Evolutionary conservation across 2,888 invertebrate species (phyloP).

Genomic region (Bombyx huttoni): DNA sequence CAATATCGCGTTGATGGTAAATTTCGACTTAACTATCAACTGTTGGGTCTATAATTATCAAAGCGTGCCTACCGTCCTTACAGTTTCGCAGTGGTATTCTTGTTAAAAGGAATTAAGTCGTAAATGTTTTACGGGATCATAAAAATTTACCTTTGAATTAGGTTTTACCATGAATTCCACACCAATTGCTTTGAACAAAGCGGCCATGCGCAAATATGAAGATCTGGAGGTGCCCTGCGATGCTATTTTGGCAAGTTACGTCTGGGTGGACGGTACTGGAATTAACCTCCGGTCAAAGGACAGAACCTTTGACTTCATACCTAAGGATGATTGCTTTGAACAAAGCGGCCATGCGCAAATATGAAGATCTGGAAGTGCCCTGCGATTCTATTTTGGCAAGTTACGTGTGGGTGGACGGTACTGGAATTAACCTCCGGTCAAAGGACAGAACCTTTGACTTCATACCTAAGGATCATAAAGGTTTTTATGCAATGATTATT

Average conservation of each 20-base stretch:
- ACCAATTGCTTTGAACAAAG: slow-evolving; percentile 53
- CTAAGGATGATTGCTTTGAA: slow-evolving; percentile 58
- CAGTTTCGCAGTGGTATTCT: neutral
- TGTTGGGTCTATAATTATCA: neutral
- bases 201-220: slow-evolving; percentile 68
- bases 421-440: slow-evolving; percentile 77
- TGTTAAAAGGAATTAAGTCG: neutral
- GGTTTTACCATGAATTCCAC: slow-evolving; percentile 43
- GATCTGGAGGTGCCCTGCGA: slow-evolving; percentile 74
- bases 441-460: slow-evolving; percentile 80
- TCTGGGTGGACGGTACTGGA: slow-evolving; percentile 85
- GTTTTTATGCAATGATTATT: slow-evolving; percentile 14
- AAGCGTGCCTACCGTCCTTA: neutral
- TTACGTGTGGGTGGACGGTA: slow-evolving; percentile 86
- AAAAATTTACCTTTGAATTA: slow-evolving; percentile 3
- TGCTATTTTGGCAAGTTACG: slow-evolving; percentile 75
- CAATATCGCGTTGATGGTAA: too few relatives aligned
- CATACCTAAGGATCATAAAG: slow-evolving; percentile 70
- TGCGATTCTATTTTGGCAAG: slow-evolving; percentile 73
- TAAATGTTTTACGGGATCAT: neutral
- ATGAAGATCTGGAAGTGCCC: slow-evolving; percentile 73
- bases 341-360: slow-evolving; percentile 65
- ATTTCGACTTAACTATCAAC: neutral
- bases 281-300: slow-evolving; percentile 79
- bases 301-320: slow-evolving; percentile 77